Base-by-base conservation (phyloP, 2,797 vertebrate species). In the Balearica regulorum region DNA sequence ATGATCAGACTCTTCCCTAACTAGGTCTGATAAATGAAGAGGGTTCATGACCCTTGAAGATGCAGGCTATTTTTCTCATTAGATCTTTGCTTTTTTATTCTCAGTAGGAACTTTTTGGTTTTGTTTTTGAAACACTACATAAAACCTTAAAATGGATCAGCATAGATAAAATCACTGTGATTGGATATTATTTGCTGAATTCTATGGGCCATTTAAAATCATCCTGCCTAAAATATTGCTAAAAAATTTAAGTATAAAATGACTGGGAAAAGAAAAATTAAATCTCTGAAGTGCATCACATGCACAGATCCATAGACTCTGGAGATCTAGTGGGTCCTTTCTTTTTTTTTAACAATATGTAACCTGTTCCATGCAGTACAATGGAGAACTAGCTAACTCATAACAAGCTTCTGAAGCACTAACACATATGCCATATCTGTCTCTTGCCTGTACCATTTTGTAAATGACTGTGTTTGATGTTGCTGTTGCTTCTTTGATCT, bases 401-500 rank as follows among this genome's bases (percentile, higher is more conserved):
- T 53, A 83, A 64, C n/a, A 89, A 85, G 48, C 29, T 92, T 83
- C 62, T 92, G 89, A 79, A 79, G 17, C 49, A 46, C 24, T 66
- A 72, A 66, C 46, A 75, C 5, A 9, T 57, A 62, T 29, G 28
- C 28, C 4, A 0, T 73, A 55, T 39, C n/a, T 62, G 29, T 79
- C n/a, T 92, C 6, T 5, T 19, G 51, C 28, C 72, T 89, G 46
- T 77, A 65, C 20, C 33, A 62, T 93, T 91, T 93, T 90, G 79
- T 92, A 88, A 96, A 94, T 68, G 90, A 68, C 37, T 39, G 13
- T 65, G 53, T 87, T 77, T 95, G 77, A 78, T 90, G 62, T 84
- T 94, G 35, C 39, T 88, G 16, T 83, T 94, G 5, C 44, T 89
- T 77, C 91, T 96, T 95, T 96, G 77, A 95, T 96, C 79, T 92